A percentile compares a stretch with the other conserved stretches of the same genome.
These are phyloP conservation scores for Formica aserva DNA, from an alignment of 2,888 invertebrate species.

Conservation along the genomic window DNA sequence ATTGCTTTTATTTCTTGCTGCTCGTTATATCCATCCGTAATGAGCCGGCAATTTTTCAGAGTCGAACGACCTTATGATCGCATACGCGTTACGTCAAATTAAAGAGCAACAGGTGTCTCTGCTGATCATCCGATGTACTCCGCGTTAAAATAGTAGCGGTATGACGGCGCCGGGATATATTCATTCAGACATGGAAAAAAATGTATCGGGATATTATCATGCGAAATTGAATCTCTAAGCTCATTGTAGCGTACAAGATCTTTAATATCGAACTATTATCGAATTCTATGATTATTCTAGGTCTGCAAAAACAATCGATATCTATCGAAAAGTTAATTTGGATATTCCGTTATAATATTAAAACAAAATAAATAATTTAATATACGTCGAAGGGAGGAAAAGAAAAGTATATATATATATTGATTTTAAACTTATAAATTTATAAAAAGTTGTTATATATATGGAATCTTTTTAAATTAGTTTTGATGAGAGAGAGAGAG, in stretches of 20 bases:
- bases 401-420: neutral
- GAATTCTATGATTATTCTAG: neutral
- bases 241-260: neutral
- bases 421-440: neutral
- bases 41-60: slow-evolving; percentile 72
- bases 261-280: slow-evolving; percentile 24
- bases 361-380: neutral
- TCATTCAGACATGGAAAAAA: slow-evolving; percentile 43
- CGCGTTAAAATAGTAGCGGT: slow-evolving; percentile 72
- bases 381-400: neutral
- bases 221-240: slow-evolving; percentile 32
- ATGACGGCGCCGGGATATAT: slow-evolving; percentile 60
- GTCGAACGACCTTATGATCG: slow-evolving; percentile 74
- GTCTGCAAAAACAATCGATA: neutral
- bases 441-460: neutral
- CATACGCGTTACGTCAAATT: slow-evolving; percentile 79
- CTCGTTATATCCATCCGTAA: slow-evolving; percentile 62
- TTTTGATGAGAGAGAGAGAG: neutral
- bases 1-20: slow-evolving; percentile 55
- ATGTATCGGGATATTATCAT: slow-evolving; percentile 42
- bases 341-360: neutral
- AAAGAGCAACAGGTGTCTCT: slow-evolving; percentile 83
- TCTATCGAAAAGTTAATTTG: neutral
- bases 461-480: neutral
- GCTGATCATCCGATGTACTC: slow-evolving; percentile 76